Conservation (phyloP, 2,797 vertebrate genomes). For the Euthynnus affinis region DNA sequence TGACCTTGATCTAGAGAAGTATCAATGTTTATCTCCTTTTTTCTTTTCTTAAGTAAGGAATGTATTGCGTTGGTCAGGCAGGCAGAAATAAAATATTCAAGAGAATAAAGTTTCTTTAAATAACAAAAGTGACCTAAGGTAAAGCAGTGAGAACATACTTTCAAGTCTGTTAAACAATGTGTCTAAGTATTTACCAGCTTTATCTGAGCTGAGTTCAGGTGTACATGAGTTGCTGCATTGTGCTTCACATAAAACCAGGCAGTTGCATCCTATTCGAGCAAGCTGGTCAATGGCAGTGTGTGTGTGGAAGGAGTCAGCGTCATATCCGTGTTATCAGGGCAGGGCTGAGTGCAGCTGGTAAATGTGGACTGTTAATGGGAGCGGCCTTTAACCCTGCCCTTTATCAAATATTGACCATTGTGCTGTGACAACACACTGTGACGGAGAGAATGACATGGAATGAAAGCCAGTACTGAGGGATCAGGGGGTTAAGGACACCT, state of each 20-base stretch:
- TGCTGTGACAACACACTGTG: constrained; percentile 57
- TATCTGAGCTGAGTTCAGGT: constrained; percentile 25
- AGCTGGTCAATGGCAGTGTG: neutral
- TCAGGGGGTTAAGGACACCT: constrained; percentile 78
- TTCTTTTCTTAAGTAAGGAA: neutral
- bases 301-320: constrained; percentile 22
- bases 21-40: too few species aligned
- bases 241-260: constrained; percentile 13
- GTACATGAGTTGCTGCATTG: neutral
- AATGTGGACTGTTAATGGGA: constrained; percentile 69
- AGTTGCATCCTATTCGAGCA: constrained; percentile 46
- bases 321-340: constrained; percentile 85
- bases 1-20: too few species aligned
- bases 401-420: constrained; percentile 85
- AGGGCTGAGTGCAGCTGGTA: constrained; percentile 68
- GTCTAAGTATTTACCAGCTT: constrained; percentile 24
- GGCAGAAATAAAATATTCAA: neutral
- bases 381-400: constrained; percentile 70
- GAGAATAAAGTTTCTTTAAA: too few species aligned
- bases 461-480: neutral
- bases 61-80: too few species aligned
- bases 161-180: neutral
- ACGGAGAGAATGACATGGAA: neutral
- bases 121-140: neutral
- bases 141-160: neutral